Evolutionary conservation across 2,113 vertebrate species (phyloP), one percentile per base, ranked within the genome.

Genomic region (Mirounga angustirostris): DNA sequence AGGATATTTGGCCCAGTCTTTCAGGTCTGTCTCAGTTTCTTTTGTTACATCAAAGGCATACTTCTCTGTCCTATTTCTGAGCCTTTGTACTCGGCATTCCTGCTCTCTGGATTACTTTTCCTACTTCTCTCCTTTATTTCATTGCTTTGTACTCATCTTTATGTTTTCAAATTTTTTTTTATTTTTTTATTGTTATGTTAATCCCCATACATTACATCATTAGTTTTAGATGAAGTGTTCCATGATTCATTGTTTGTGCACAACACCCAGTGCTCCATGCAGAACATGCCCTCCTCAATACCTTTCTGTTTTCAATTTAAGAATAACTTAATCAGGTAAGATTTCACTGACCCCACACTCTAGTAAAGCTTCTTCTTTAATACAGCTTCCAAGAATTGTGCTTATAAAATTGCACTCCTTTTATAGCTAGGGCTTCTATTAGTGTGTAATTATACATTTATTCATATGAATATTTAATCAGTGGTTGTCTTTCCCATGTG

Each of bases 381-480:
- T 93, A 15, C 15, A 40, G 26, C 21, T 11, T 28, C 54, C 24
- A 40, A 84, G 59, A 78, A 69, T 76, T 69, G 15, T 43, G 26
- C 13, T 76, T 28, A 83, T 59, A 19, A 61, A 90, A 84, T 69
- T 78, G 33, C 19, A 56, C 84, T 79, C 14, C 54, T 89, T 73
- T 84, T 85, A 40, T 85, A 71, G 22, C 54, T 63, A 89, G 79
- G 54, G 59, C 22, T 93, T 84, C 18, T 56, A 14, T 89, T 89
- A 71, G 22, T 11, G 2, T 54, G 24, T 69, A 92, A 50, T 97
- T 84, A 79, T 46, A 71, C n/a, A 92, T 92, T 71, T 84, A 88
- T 95, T 97, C 79, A 36, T 84, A 92, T 54, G 43, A 76, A 54
- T 73, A 92, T 92, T 61, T 74, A 67, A 82, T 88, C 84, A 88